Conservation (phyloP, 2,888 invertebrate species). For the Lydus trimaculatus region DNA sequence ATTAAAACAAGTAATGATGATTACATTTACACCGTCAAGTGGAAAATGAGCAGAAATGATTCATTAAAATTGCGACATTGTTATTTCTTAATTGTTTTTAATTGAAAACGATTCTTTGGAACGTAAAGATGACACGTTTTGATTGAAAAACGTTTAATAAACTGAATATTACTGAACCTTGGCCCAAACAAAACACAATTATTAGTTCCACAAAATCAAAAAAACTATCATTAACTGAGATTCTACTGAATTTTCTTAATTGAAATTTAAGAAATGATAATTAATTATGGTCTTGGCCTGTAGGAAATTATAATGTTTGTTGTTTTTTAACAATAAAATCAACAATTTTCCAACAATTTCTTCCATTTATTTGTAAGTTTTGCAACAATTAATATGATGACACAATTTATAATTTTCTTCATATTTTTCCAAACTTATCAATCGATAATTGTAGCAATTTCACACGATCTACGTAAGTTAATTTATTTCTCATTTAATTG, state of each 20-base stretch:
- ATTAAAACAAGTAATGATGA: too few species aligned
- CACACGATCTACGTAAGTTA: constrained; percentile 6
- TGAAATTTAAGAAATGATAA: too few species aligned
- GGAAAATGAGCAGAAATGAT: too few species aligned
- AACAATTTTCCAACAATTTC: background rate
- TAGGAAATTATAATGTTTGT: background rate
- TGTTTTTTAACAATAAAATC: background rate
- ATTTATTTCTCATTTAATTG: background rate
- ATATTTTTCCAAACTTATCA: background rate
- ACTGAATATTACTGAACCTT: too few species aligned
- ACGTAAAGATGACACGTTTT: too few species aligned
- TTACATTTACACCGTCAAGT: too few species aligned
- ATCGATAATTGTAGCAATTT: background rate
- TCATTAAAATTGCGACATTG: too few species aligned
- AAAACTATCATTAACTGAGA: background rate
- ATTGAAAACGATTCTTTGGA: too few species aligned
- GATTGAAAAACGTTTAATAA: too few species aligned
- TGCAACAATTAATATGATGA: background rate
- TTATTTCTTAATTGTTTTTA: too few species aligned
- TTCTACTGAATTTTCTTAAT: too few species aligned
- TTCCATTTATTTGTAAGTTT: background rate
- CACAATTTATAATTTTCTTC: background rate
- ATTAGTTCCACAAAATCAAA: background rate
- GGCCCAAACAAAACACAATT: background rate
- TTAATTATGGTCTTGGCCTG: background rate